A percentile compares a stretch with the other conserved stretches of the same genome.
These are phyloP conservation scores for Forbesichthys papilliferus DNA, from an alignment of 2,113 vertebrate genomes.

Conservation along the genomic window DNA sequence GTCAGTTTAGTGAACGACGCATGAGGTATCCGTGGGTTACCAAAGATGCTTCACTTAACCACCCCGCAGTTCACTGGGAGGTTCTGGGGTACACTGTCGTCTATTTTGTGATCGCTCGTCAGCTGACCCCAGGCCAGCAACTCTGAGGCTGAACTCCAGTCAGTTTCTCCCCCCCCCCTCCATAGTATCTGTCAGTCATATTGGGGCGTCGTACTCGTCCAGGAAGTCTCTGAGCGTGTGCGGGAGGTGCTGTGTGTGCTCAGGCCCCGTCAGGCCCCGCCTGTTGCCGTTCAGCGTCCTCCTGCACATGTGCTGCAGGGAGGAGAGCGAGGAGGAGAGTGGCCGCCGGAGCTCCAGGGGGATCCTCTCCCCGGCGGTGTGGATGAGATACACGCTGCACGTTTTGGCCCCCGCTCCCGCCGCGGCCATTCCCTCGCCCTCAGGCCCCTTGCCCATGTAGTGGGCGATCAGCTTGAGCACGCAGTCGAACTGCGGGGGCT, in stretches of 20 bases:
- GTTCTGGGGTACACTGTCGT: constrained; percentile 10
- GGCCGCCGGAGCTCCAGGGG: constrained; percentile 90
- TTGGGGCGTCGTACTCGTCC: constrained; percentile 92
- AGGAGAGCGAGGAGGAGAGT: constrained; percentile 86
- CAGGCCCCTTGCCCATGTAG: constrained; percentile 84
- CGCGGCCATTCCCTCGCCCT: constrained; percentile 39
- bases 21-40: constrained; percentile 50
- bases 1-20: constrained; percentile 21
- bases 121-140: constrained; percentile 14
- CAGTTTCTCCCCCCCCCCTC: constrained; percentile 25
- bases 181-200: constrained; percentile 75
- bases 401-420: constrained; percentile 51
- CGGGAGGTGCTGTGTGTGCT: constrained; percentile 85
- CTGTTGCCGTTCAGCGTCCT: constrained; percentile 84
- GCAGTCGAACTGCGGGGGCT: constrained; percentile 90
- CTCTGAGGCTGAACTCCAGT: constrained; percentile 33
- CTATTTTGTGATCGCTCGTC: not conserved
- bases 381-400: constrained; percentile 87
- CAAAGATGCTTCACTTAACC: constrained; percentile 1
- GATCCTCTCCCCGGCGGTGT: constrained; percentile 88
- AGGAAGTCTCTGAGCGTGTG: constrained; percentile 91
- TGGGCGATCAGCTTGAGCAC: constrained; percentile 95
- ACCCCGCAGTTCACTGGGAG: not conserved
- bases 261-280: constrained; percentile 82
- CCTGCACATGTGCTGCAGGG: constrained; percentile 94